Evolutionary conservation across 1,140 invertebrate genomes (phyloP).

Genomic region (Bombus picipes): DNA sequence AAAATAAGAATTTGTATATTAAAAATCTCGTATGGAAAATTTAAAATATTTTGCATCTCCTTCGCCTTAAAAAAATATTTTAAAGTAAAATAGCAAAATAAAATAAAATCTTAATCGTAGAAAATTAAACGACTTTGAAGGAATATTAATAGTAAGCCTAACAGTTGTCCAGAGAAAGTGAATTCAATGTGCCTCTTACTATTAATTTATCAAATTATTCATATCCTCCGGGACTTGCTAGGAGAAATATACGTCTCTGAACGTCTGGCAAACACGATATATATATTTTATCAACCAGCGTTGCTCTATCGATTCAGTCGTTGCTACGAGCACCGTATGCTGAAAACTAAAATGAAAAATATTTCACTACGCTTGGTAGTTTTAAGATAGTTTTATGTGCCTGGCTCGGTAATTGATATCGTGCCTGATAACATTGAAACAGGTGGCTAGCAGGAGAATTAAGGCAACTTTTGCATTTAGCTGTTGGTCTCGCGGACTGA

Average conservation of each 20-base stretch:
- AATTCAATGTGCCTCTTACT: neutral
- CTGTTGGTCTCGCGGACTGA: neutral
- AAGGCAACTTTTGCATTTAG: neutral
- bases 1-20: neutral
- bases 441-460: neutral
- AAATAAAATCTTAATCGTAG: neutral
- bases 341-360: neutral
- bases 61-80: neutral
- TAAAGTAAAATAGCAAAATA: neutral
- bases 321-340: neutral
- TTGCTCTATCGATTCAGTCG: slow-evolving; percentile 4
- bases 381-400: neutral
- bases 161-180: neutral
- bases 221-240: no score
- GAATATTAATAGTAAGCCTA: neutral
- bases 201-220: slow-evolving; percentile 9
- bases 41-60: neutral
- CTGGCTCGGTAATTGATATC: slow-evolving; percentile 9
- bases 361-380: neutral
- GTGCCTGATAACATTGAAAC: neutral
- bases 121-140: neutral
- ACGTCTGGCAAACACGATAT: neutral
- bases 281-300: slow-evolving; percentile 15
- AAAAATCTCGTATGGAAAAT: no score
- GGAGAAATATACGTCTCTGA: neutral